Percentiles rank a stretch among this genome's conserved stretches.
phyloP scores from a whole-genome alignment of 2,797 vertebrate species.

The Bovichtus diacanthus region DNA sequence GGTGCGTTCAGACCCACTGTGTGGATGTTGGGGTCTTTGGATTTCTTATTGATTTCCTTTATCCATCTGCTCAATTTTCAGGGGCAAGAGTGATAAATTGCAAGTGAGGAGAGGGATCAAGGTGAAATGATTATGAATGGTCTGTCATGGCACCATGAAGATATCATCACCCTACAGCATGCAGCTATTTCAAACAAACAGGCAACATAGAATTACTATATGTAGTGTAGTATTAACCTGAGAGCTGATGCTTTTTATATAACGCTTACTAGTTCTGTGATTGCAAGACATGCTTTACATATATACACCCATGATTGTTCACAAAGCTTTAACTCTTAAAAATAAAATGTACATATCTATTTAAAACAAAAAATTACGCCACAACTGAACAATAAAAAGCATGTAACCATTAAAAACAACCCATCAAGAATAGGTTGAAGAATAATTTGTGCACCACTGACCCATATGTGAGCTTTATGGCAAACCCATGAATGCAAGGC shows the following conservation, averaged over 20 bases:
- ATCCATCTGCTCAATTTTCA: constrained; percentile 47
- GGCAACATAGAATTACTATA: neutral
- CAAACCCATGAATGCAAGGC: constrained; percentile 32
- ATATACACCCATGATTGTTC: constrained; percentile 10
- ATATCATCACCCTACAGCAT: constrained; percentile 27
- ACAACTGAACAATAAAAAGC: constrained; percentile 32
- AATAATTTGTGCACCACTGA: constrained; percentile 38
- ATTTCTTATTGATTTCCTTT: constrained; percentile 72
- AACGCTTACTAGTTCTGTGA: neutral
- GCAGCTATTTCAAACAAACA: constrained; percentile 5
- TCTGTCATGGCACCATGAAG: constrained; percentile 43
- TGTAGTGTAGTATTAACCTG: neutral
- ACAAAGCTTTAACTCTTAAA: constrained; percentile 12
- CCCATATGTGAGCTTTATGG: constrained; percentile 50
- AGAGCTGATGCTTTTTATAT: constrained; percentile 15
- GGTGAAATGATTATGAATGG: constrained; percentile 47
- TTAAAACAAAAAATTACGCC: constrained; percentile 28
- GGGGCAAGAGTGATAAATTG: constrained; percentile 56
- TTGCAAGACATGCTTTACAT: neutral
- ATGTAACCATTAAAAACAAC: constrained; percentile 7
- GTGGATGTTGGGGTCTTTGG: constrained; percentile 32
- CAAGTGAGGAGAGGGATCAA: constrained; percentile 41
- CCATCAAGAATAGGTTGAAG: constrained; percentile 7
- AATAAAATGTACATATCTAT: constrained; percentile 17
- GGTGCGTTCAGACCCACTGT: constrained; percentile 31